Percentiles rank a stretch among this genome's conserved stretches.
These are phyloP conservation scores for Andricus quercusramuli DNA, from an alignment of 2,888 invertebrate species.

Conservation along the genomic window DNA sequence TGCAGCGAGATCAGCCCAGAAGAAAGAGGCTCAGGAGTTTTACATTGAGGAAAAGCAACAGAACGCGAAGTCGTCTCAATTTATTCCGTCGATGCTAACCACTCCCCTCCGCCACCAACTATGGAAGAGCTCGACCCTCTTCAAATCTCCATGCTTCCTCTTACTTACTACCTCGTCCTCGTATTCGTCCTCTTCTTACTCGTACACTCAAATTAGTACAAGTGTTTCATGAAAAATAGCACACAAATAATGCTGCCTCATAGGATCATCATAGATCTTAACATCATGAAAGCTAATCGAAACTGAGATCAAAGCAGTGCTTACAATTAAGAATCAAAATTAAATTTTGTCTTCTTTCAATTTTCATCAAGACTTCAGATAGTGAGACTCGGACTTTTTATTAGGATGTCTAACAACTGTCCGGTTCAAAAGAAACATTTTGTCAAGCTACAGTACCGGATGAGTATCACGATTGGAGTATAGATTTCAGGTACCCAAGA, in stretches of 20 bases:
- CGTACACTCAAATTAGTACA: neutral
- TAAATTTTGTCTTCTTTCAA: no score
- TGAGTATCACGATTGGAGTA: no score
- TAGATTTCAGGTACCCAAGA: no score
- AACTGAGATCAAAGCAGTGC: no score
- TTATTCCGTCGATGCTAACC: conserved; percentile 23
- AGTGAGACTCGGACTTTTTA: no score
- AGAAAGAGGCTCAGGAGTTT: conserved; percentile 56
- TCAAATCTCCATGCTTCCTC: neutral
- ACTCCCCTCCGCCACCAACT: neutral
- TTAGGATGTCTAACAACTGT: no score
- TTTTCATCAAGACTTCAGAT: no score
- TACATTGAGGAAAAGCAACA: neutral
- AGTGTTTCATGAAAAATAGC: neutral
- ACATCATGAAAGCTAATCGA: no score
- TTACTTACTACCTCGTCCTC: neutral
- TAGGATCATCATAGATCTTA: neutral
- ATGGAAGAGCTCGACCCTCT: neutral
- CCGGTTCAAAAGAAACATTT: no score
- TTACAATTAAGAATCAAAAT: no score
- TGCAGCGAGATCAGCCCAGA: conserved; percentile 61
- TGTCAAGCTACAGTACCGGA: no score
- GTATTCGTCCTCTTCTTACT: neutral
- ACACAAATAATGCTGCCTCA: neutral
- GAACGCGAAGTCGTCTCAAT: conserved; percentile 25